Percentiles rank a stretch among this genome's conserved stretches.
Evolutionary conservation across 2,113 vertebrate species (phyloP).

Genomic region (Cyphomyrus plagiostoma): DNA sequence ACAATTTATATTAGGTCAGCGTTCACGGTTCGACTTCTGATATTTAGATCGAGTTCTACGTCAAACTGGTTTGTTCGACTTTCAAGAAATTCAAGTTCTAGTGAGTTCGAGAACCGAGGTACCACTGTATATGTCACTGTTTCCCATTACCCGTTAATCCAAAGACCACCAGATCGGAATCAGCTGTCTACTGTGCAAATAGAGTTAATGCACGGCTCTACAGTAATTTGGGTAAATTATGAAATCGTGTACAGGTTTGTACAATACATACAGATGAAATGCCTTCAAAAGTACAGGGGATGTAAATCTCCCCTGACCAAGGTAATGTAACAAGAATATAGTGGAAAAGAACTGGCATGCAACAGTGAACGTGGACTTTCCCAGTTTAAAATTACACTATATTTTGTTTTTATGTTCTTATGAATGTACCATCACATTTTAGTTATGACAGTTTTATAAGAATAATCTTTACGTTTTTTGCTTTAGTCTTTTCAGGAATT

Average conservation of each 20-base stretch:
- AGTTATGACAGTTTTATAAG: not conserved
- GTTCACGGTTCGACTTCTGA: too few relatives aligned
- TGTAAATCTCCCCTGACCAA: not conserved
- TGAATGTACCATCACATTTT: not conserved
- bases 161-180: not conserved
- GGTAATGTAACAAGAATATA: not conserved
- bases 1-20: too few relatives aligned
- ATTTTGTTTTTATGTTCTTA: not conserved
- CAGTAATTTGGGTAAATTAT: not conserved
- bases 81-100: too few relatives aligned
- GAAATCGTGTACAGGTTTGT: not conserved
- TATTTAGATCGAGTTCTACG: too few relatives aligned
- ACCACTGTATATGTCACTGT: not conserved
- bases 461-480: not conserved
- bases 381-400: not conserved
- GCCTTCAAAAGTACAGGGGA: not conserved
- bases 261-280: not conserved
- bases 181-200: not conserved
- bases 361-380: not conserved
- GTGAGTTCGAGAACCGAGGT: too few relatives aligned
- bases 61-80: too few relatives aligned
- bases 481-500: not conserved
- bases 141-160: not conserved
- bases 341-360: not conserved
- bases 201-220: not conserved